Evolutionary conservation across 2,888 invertebrate genomes (phyloP), one percentile per base, ranked within the genome.

Genomic region (Dasysyrphus albostriatus): DNA sequence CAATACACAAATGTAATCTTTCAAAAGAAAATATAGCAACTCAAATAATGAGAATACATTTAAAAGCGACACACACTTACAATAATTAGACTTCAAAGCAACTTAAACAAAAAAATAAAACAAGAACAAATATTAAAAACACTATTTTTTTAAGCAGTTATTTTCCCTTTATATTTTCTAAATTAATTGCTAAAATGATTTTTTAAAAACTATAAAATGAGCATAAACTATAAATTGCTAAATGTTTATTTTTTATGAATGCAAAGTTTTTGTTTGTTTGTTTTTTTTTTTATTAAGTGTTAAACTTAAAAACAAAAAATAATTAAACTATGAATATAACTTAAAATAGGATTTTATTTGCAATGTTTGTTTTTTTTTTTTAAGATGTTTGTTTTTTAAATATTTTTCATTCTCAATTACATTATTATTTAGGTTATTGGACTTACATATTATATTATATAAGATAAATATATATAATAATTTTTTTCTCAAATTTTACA

Each of bases 401-500:
- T 6, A 49, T 59, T 81, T 51, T 59, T 69, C 16, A 58, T 58
- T 42, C n/a, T 61, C 9, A 61, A 42, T 39, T 77, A 63, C 75
- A 82, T 70, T 76, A 49, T 88, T 58, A 49, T 84, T 58, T 56
- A 73, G 72, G 65, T 81, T 82, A 88, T 77, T 74, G 65, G 51
- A 75, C 72, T 78, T 87, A 83, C 49, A 70, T 87, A 63, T 63
- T 75, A 87, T 87, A 87, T 87, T 78, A 83, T 82, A 87, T 83
- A 83, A 79, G 79, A 83, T 75, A 80, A 88, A 80, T 83, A 61
- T 88, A 88, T 83, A 82, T 79, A 72, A 76, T 65, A 87, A 76
- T 79, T 70, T 82, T 14, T 63, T 70, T 84, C 61, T 29, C 10
- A 42, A 65, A 61, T 54, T 56, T 69, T 72, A 51, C 16, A 70